A percentile compares a stretch with the other conserved stretches of the same genome.
Conservation (phyloP, 2,797 vertebrate genomes). For the Oophaga sylvatica region DNA sequence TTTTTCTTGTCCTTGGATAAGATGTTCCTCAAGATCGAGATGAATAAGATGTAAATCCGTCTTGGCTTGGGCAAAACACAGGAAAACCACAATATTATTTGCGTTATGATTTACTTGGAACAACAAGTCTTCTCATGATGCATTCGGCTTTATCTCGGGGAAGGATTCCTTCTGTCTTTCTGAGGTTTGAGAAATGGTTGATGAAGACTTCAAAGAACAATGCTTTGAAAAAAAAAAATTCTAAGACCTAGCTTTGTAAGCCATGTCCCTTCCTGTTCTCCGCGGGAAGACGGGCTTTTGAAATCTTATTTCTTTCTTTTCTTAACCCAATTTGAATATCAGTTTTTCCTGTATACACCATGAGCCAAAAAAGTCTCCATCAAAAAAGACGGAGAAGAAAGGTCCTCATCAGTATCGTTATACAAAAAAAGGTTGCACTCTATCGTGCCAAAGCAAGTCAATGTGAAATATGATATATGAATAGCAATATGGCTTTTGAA, state of each 20-base stretch:
- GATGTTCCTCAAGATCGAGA: slow-evolving; percentile 63
- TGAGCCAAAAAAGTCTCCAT: slow-evolving; percentile 9
- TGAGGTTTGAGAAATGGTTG: slow-evolving; percentile 64
- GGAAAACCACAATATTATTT: slow-evolving; percentile 72
- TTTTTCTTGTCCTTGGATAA: slow-evolving; percentile 61
- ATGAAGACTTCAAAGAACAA: slow-evolving; percentile 70
- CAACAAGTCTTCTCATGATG: slow-evolving; percentile 64
- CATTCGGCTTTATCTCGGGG: slow-evolving; percentile 54
- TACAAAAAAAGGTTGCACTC: too few relatives aligned
- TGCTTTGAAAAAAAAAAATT: slow-evolving; percentile 45
- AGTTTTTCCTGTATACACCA: slow-evolving; percentile 13
- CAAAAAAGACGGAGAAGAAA: background rate
- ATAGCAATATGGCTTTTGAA: too few relatives aligned
- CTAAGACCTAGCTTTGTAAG: slow-evolving; percentile 64
- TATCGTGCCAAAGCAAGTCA: too few relatives aligned
- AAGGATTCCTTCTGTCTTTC: slow-evolving; percentile 66
- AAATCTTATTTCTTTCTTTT: slow-evolving; percentile 54
- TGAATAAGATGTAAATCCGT: slow-evolving; percentile 65
- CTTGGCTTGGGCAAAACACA: slow-evolving; percentile 62
- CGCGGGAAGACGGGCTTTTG: slow-evolving; percentile 64
- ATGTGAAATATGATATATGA: too few relatives aligned
- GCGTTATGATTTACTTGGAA: slow-evolving; percentile 69
- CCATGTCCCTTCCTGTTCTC: slow-evolving; percentile 65
- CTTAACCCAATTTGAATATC: slow-evolving; percentile 24
- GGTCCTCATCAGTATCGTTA: background rate